Percentiles rank a stretch among this genome's conserved stretches.
Evolutionary conservation across 2,888 invertebrate genomes (phyloP).

Genomic region (Willowsia nigromaculata): DNA sequence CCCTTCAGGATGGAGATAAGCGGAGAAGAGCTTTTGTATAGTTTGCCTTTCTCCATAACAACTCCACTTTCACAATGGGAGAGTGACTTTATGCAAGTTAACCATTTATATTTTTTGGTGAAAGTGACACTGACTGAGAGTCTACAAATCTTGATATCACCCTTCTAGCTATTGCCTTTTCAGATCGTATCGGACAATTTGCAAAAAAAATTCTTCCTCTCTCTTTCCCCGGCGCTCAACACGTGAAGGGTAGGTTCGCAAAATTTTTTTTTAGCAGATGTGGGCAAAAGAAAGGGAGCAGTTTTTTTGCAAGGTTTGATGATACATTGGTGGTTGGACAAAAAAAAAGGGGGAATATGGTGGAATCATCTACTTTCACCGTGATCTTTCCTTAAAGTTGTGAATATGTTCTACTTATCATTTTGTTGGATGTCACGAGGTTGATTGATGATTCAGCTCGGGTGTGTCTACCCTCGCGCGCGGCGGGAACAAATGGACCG

Average conservation of each 20-base stretch:
- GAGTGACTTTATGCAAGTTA: not conserved
- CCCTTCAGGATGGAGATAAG: conserved; percentile 48
- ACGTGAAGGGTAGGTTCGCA: not conserved
- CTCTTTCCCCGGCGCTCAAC: not conserved
- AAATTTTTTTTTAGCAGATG: not conserved
- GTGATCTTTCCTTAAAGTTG: not conserved
- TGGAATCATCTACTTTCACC: not conserved
- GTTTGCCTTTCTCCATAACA: not conserved
- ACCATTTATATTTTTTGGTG: too few species aligned
- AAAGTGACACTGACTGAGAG: conserved; percentile 16
- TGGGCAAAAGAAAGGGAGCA: not conserved
- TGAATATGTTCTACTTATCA: not conserved
- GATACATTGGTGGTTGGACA: not conserved
- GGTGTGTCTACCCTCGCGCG: not conserved
- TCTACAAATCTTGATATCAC: conserved; percentile 21
- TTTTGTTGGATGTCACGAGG: conserved; percentile 3
- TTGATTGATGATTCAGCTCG: conserved; percentile 22
- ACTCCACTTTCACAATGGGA: not conserved
- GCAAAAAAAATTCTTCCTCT: not conserved
- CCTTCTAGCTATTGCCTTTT: not conserved
- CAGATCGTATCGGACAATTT: not conserved
- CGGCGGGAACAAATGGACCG: not conserved
- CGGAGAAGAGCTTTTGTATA: not conserved
- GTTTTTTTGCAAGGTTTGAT: not conserved
- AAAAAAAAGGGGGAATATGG: not conserved